Evolutionary conservation across 2,888 invertebrate genomes (phyloP).

Genomic region (Watsonalla cultraria): DNA sequence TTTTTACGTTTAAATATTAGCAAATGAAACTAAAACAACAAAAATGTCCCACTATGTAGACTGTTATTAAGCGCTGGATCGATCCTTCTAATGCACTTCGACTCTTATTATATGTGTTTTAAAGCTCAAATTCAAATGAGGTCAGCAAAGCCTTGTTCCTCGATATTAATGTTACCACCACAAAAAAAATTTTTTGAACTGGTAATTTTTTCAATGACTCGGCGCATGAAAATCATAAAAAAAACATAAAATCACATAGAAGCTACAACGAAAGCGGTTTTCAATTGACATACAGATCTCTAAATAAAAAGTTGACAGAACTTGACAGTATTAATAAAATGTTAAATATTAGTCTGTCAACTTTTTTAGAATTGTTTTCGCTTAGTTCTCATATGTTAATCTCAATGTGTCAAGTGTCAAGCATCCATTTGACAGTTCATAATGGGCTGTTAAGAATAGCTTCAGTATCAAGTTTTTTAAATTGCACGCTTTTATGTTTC

Average conservation of each 20-base stretch:
- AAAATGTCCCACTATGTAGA: not conserved
- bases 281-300: slow-evolving; percentile 24
- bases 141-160: not conserved
- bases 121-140: not conserved
- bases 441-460: not conserved
- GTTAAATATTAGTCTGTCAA: too few species aligned
- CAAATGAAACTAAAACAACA: not conserved
- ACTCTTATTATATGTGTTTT: not conserved
- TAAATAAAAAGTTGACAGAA: not conserved
- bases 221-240: slow-evolving; percentile 12
- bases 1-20: too few species aligned
- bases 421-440: not conserved
- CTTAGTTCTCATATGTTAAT: too few species aligned
- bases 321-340: too few species aligned
- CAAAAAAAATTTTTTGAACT: not conserved
- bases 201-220: slow-evolving; percentile 8
- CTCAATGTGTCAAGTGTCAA: too few species aligned
- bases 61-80: not conserved
- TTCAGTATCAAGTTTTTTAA: too few species aligned
- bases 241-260: slow-evolving; percentile 38
- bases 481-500: too few species aligned
- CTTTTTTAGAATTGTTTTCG: too few species aligned
- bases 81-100: slow-evolving; percentile 10
- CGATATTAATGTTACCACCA: not conserved
- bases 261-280: slow-evolving; percentile 75